phyloP scores from a whole-genome alignment of 1,140 invertebrate species.

The Coboldia fuscipes region DNA sequence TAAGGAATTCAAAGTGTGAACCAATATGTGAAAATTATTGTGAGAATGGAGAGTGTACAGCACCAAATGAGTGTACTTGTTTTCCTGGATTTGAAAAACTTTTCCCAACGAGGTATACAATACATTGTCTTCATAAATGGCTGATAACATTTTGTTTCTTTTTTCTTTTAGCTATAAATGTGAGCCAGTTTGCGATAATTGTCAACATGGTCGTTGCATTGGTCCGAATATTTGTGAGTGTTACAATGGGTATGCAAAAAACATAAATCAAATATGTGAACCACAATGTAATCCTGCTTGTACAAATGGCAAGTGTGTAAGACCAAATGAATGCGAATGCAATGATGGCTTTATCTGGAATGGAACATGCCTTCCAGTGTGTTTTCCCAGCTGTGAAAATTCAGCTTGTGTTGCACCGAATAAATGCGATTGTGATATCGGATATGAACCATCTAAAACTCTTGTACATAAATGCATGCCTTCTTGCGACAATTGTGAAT shows the following conservation, averaged over 20 bases:
- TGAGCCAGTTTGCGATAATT: not conserved
- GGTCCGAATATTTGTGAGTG: slow-evolving; percentile 15
- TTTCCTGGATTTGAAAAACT: slow-evolving; percentile 7
- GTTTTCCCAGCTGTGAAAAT: slow-evolving; percentile 18
- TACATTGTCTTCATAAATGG: not conserved
- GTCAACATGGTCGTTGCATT: slow-evolving; percentile 13
- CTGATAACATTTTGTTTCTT: not conserved
- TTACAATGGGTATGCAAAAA: slow-evolving; percentile 28
- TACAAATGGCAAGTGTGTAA: slow-evolving; percentile 25
- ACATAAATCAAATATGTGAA: slow-evolving; percentile 16
- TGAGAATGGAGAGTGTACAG: slow-evolving; percentile 28
- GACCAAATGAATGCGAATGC: slow-evolving; percentile 30
- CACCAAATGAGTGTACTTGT: slow-evolving; percentile 32
- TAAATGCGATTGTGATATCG: slow-evolving; percentile 19
- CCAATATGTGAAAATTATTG: slow-evolving; percentile 28
- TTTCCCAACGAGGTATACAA: not conserved
- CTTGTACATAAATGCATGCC: not conserved
- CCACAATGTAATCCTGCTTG: slow-evolving; percentile 16
- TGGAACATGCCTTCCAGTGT: slow-evolving; percentile 23
- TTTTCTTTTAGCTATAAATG: not conserved
- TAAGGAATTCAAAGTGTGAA: slow-evolving; percentile 25
- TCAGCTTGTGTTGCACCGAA: slow-evolving; percentile 24
- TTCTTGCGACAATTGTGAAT: slow-evolving; percentile 5
- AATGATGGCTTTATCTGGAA: slow-evolving; percentile 35
- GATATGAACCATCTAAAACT: not conserved